Evolutionary conservation across 2,888 invertebrate species (phyloP).

Genomic region (Temnothorax unifasciatus): DNA sequence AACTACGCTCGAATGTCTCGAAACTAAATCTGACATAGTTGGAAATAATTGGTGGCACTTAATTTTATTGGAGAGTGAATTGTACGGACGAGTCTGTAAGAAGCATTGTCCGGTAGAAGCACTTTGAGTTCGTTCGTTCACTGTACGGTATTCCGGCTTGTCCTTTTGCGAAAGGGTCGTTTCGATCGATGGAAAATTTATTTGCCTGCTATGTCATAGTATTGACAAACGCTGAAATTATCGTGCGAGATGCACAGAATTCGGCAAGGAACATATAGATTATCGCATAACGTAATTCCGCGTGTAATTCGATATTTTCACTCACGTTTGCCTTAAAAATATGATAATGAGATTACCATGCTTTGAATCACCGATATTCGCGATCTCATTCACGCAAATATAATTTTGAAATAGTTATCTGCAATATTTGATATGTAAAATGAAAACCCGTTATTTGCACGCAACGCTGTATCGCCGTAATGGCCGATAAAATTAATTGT

Average conservation of each 20-base stretch:
- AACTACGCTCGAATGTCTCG: background rate
- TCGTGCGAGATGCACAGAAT: background rate
- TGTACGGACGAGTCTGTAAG: slow-evolving; percentile 66
- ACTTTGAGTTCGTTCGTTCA: slow-evolving; percentile 60
- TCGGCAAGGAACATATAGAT: background rate
- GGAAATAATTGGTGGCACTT: slow-evolving; percentile 70
- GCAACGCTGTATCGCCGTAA: slow-evolving; percentile 30
- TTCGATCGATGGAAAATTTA: slow-evolving; percentile 61
- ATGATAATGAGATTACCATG: slow-evolving; percentile 31
- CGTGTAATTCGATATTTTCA: background rate
- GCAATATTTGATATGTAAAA: slow-evolving; percentile 62
- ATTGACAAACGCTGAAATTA: slow-evolving; percentile 31
- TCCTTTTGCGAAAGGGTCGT: slow-evolving; percentile 49
- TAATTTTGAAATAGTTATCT: slow-evolving; percentile 53
- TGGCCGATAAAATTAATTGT: slow-evolving; percentile 64
- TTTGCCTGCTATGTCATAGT: slow-evolving; percentile 52
- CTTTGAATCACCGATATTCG: slow-evolving; percentile 31
- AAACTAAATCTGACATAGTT: slow-evolving; percentile 57
- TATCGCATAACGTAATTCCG: background rate
- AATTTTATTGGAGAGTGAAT: slow-evolving; percentile 71
- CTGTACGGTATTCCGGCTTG: slow-evolving; percentile 55
- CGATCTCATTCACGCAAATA: slow-evolving; percentile 46
- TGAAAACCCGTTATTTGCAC: slow-evolving; percentile 59
- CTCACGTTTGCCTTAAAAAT: background rate
- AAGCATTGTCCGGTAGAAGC: slow-evolving; percentile 68